These are phyloP conservation scores for Stegana nigrithorax DNA, from an alignment of 2,888 invertebrate species.

Conservation along the genomic window DNA sequence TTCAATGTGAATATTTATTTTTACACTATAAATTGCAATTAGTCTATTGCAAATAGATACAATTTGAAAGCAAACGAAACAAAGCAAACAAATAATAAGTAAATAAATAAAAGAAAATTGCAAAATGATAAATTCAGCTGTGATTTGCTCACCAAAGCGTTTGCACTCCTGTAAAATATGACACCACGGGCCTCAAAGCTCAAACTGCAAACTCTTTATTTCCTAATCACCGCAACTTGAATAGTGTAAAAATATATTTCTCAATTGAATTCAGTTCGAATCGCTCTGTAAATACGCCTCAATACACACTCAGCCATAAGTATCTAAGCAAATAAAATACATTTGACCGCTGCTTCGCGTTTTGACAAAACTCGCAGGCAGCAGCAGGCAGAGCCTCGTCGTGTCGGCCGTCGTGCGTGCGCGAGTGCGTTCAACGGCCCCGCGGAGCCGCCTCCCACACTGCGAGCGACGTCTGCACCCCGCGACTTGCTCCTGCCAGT, in stretches of 20 bases:
- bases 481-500: too few relatives aligned
- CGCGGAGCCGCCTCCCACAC: too few relatives aligned
- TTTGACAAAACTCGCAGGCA: not conserved
- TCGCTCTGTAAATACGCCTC: not conserved
- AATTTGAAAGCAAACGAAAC: too few relatives aligned
- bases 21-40: too few relatives aligned
- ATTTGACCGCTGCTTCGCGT: not conserved
- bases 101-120: not conserved
- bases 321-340: not conserved
- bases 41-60: too few relatives aligned
- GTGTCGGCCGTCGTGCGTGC: too few relatives aligned
- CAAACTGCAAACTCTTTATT: slow-evolving; percentile 21
- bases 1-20: too few relatives aligned
- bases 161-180: slow-evolving; percentile 24
- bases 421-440: too few relatives aligned
- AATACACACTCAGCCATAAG: not conserved
- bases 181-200: slow-evolving; percentile 20
- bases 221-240: not conserved
- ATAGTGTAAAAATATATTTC: slow-evolving; percentile 12
- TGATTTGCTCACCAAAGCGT: too few relatives aligned
- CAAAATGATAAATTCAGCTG: not conserved
- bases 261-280: not conserved
- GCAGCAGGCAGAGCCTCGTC: too few relatives aligned
- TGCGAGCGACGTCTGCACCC: too few relatives aligned
- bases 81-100: too few relatives aligned